Conservation (phyloP, 1,140 invertebrate genomes). For the Rhagoletis pomonella region DNA sequence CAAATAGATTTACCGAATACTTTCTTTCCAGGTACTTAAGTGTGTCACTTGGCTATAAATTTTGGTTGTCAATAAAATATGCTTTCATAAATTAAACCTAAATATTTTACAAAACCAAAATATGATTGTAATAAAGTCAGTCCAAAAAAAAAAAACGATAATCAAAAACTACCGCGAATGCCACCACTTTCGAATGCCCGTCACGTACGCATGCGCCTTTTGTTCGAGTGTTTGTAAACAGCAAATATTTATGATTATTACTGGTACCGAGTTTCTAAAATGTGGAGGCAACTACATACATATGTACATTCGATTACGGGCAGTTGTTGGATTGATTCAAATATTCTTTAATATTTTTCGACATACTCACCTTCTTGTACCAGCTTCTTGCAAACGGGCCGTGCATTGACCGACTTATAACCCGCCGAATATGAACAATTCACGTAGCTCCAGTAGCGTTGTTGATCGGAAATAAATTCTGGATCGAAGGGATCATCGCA, state of each 20-base stretch:
- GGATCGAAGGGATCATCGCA: conserved; percentile 73
- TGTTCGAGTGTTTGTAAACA: not conserved
- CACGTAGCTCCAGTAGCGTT: conserved; percentile 73
- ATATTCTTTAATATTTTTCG: not conserved
- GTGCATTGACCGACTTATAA: conserved; percentile 69
- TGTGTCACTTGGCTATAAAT: not conserved
- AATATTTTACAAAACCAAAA: not conserved
- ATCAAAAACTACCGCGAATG: not conserved
- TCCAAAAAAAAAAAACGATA: not conserved
- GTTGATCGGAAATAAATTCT: conserved; percentile 71
- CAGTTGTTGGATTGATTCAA: not conserved
- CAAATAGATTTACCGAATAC: too few relatives aligned
- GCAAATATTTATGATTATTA: not conserved
- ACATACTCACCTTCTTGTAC: conserved; percentile 71
- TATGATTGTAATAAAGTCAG: too few relatives aligned
- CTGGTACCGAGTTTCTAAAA: not conserved
- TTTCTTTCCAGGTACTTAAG: too few relatives aligned
- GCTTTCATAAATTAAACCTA: not conserved
- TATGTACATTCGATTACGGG: not conserved
- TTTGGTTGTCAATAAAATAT: not conserved
- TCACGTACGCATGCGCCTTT: conserved; percentile 26
- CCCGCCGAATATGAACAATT: conserved; percentile 71
- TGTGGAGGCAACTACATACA: too few relatives aligned
- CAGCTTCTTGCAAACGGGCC: conserved; percentile 73
- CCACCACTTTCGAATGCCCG: not conserved